Base-by-base conservation (phyloP, 2,888 invertebrate genomes). In the Sinhomidia bicolor region DNA sequence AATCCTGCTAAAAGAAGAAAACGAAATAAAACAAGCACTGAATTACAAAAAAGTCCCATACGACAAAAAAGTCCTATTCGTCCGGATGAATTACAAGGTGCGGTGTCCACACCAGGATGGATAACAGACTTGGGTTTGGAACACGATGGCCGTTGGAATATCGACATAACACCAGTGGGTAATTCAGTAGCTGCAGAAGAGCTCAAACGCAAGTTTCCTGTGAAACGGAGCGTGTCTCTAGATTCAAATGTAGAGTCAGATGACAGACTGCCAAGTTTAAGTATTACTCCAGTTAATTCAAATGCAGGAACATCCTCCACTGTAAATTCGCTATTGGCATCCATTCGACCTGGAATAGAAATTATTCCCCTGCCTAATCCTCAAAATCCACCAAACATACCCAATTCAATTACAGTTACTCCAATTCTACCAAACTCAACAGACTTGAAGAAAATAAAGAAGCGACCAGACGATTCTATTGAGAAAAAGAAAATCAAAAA, bases 401-500 rank as follows among this genome's bases (percentile, higher is more conserved):
- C 97, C 10, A 96, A 96, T 93, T 97, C 97, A 0, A 97, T 97
- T 87, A 97, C 97, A 0, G 97, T 98, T 85, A 98, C 97, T 0
- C 97, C 97, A 2, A 97, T 97, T 57, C 93, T 94, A 1, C 10
- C 93, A 93, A 68, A 71, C 17, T 83, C 65, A 9, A 71, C 65
- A 23, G 80, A 79, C 32, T 57, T 84, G 60, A 88, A 85, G 88
- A 82, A 74, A 82, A 80, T 88, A 32, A 78, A 85, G 68, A 88
- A 90, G 41, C 62, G 65, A 1, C 78, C 76, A 20, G 87, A 89
- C 0, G 87, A 87, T n/a, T 60, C 26, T 1, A 54, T 84, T 12
- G 85, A 89, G 62, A 89, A 89, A 60, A 85, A 82, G 78, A 81
- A 85, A 32, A 47, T 78, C n/a, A 87, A 76, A 57, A 78, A 20